Evolutionary conservation across 2,888 invertebrate genomes (phyloP).

Genomic region (Tenthredo mesomela): DNA sequence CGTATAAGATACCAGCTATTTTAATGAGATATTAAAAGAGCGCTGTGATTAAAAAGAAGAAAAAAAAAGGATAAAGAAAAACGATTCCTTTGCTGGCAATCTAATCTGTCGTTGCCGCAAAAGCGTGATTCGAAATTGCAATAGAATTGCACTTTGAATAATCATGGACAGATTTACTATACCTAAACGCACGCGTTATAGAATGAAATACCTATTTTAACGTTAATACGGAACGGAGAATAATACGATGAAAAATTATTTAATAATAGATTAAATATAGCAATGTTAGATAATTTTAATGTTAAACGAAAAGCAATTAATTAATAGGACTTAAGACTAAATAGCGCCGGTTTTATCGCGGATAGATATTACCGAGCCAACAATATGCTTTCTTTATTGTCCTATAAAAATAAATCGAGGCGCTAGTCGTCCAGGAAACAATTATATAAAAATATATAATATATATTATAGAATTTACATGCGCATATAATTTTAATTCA

Average conservation of each 20-base stretch:
- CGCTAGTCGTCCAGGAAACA: slow-evolving; percentile 48
- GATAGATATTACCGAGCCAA: slow-evolving; percentile 51
- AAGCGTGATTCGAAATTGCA: neutral
- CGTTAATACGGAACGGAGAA: slow-evolving; percentile 15
- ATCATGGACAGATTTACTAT: slow-evolving; percentile 14
- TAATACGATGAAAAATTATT: slow-evolving; percentile 32
- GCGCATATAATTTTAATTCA: neutral
- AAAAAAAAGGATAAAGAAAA: neutral
- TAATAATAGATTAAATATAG: slow-evolving; percentile 51
- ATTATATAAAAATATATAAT: neutral
- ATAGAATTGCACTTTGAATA: slow-evolving; percentile 28
- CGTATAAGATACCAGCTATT: neutral
- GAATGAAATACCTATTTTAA: slow-evolving; percentile 35
- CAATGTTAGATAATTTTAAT: slow-evolving; percentile 58
- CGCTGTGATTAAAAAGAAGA: slow-evolving; percentile 18
- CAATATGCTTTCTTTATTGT: slow-evolving; percentile 27
- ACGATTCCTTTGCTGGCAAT: slow-evolving; percentile 15
- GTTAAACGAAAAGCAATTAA: slow-evolving; percentile 70
- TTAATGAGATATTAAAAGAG: neutral
- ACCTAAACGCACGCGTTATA: slow-evolving; percentile 31
- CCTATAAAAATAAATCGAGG: slow-evolving; percentile 46
- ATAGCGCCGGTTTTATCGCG: slow-evolving; percentile 20
- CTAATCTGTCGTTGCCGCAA: slow-evolving; percentile 18
- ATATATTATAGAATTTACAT: neutral
- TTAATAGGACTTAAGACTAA: slow-evolving; percentile 58